Percentiles rank a stretch among this genome's conserved stretches.
phyloP scores from a whole-genome alignment of 1,140 invertebrate genomes.

The Theocolax elegans region DNA sequence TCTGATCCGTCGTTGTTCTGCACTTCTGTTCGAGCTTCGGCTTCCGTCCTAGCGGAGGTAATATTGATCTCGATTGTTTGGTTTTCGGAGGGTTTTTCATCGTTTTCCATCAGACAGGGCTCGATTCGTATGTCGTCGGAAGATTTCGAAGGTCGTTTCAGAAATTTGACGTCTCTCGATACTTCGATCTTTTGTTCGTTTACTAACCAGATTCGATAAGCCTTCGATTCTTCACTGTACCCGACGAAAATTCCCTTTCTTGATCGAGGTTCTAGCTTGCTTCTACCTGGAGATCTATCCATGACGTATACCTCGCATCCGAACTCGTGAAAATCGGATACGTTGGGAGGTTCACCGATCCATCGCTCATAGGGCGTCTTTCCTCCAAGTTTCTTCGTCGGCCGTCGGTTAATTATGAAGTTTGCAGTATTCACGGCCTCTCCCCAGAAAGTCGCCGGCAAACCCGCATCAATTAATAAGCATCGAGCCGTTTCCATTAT shows the following conservation, averaged over 20 bases:
- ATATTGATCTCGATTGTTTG: too few species aligned
- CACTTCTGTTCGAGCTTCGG: too few species aligned
- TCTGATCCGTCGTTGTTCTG: too few species aligned
- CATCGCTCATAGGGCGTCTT: too few species aligned
- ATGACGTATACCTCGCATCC: conserved; percentile 35
- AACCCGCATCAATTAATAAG: not conserved
- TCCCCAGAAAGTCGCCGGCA: not conserved
- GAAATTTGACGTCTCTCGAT: conserved; percentile 41
- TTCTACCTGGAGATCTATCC: conserved; percentile 16
- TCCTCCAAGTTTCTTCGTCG: not conserved
- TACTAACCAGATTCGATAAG: conserved; percentile 37
- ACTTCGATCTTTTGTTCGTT: conserved; percentile 28
- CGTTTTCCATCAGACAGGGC: too few species aligned
- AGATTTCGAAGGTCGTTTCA: too few species aligned
- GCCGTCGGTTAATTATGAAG: not conserved
- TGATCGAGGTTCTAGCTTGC: conserved; percentile 33
- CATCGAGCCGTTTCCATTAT: not conserved
- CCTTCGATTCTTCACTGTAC: conserved; percentile 33
- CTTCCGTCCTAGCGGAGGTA: too few species aligned
- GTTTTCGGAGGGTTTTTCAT: too few species aligned
- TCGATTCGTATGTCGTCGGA: too few species aligned
- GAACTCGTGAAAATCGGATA: conserved; percentile 36
- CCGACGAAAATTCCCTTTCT: conserved; percentile 45
- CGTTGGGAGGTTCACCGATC: too few species aligned
- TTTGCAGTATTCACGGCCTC: conserved; percentile 1